Conservation (phyloP, 2,888 invertebrate genomes). For the Cheilosia vulpina region DNA sequence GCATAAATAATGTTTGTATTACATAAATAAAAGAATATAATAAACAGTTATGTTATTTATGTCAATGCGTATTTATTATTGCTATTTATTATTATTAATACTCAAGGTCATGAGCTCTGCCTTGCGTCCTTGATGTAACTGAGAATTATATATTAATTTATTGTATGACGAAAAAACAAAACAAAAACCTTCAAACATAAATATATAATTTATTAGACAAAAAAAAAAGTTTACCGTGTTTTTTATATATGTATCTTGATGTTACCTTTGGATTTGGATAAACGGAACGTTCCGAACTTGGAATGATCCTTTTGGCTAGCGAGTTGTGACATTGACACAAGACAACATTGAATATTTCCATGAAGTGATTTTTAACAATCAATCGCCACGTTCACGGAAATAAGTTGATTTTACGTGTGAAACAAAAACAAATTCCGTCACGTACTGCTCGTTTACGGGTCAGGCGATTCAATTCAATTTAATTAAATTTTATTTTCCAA, state of each 20-base stretch:
- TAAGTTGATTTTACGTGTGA: too few species aligned
- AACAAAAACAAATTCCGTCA: too few species aligned
- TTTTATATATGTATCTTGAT: not conserved
- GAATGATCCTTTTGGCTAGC: too few species aligned
- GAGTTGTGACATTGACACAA: too few species aligned
- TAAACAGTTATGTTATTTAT: constrained; percentile 62
- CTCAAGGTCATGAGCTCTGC: constrained; percentile 11
- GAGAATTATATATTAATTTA: constrained; percentile 55
- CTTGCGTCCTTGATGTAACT: constrained; percentile 49
- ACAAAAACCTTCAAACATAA: constrained; percentile 30
- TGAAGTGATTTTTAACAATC: too few species aligned
- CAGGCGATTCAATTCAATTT: too few species aligned
- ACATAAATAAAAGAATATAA: constrained; percentile 47
- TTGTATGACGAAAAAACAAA: constrained; percentile 46
- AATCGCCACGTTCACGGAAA: too few species aligned
- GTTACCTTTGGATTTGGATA: not conserved
- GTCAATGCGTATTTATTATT: constrained; percentile 60
- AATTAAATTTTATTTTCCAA: too few species aligned
- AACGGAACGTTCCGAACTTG: too few species aligned
- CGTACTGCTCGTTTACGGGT: too few species aligned
- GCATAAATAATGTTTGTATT: constrained; percentile 61
- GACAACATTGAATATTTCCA: too few species aligned
- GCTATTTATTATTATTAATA: constrained; percentile 50
- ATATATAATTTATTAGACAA: constrained; percentile 69
- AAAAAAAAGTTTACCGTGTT: not conserved